A percentile compares a stretch with the other conserved stretches of the same genome.
Evolutionary conservation across 2,888 invertebrate genomes (phyloP).

Genomic region (Podotricha telesiphe): DNA sequence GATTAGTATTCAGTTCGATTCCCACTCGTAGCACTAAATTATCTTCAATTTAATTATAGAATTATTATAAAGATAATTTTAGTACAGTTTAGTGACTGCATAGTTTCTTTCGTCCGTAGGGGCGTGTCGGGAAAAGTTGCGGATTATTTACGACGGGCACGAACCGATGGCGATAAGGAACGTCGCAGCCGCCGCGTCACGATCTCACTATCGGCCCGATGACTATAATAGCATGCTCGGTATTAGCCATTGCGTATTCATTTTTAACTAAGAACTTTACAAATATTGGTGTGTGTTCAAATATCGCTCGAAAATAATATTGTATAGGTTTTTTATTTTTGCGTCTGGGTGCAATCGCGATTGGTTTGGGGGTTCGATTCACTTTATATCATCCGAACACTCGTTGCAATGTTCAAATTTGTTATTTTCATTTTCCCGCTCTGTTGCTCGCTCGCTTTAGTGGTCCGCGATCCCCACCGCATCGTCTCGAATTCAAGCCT

Average conservation of each 20-base stretch:
- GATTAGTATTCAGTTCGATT: no score
- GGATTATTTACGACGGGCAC: constrained; percentile 82
- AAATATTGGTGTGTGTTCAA: background rate
- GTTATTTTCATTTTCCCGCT: no score
- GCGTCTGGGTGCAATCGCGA: no score
- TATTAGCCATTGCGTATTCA: constrained; percentile 34
- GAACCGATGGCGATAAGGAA: constrained; percentile 82
- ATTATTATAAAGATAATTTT: background rate
- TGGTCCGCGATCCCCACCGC: no score
- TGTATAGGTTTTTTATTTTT: no score
- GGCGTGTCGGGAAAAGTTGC: constrained; percentile 83
- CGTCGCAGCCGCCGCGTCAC: constrained; percentile 82
- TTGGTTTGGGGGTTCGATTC: no score
- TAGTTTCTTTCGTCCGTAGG: constrained; percentile 62
- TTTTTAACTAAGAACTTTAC: constrained; percentile 17
- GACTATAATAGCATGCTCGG: constrained; percentile 68
- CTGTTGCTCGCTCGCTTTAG: no score
- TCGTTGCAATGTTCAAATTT: no score
- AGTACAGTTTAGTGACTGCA: constrained; percentile 47
- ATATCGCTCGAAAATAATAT: no score
- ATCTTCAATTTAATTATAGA: background rate
- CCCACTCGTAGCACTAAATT: no score
- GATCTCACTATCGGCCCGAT: constrained; percentile 78
- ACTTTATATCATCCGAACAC: no score
- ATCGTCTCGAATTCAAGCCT: no score